These are phyloP conservation scores for Nephrotoma flavescens DNA, from an alignment of 2,888 invertebrate genomes.

Conservation along the genomic window DNA sequence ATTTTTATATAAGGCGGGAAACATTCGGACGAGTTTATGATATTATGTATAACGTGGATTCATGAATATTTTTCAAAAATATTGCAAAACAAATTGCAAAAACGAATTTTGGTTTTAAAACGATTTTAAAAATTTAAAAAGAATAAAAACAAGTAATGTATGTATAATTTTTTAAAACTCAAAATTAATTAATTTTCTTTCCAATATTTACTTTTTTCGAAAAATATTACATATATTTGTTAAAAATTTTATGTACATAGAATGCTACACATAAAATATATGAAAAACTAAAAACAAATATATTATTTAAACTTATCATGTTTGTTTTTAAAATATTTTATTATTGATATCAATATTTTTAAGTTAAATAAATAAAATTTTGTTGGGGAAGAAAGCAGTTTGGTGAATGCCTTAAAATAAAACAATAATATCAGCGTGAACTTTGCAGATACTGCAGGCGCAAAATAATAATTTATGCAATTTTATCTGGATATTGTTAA, in stretches of 20 bases:
- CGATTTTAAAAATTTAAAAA: neutral
- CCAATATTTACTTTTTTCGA: neutral
- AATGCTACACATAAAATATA: neutral
- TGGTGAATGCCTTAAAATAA: neutral
- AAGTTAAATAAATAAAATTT: neutral
- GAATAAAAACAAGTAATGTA: too few species aligned
- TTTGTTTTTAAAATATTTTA: neutral
- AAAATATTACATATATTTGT: neutral
- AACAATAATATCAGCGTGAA: neutral
- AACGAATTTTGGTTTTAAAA: too few species aligned
- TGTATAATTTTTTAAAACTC: too few species aligned
- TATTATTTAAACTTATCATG: neutral
- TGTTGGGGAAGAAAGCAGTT: neutral
- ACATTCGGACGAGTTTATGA: too few species aligned
- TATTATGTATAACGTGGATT: too few species aligned
- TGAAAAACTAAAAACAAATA: neutral
- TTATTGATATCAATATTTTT: too few species aligned
- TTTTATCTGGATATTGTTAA: neutral
- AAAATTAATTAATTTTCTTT: neutral
- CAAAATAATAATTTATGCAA: neutral
- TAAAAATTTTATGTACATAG: neutral
- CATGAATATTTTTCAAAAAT: too few species aligned
- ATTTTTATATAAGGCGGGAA: too few species aligned
- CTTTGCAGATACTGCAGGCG: neutral
- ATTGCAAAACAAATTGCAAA: too few species aligned